Evolutionary conservation across 1,140 invertebrate species (phyloP), one percentile per base, ranked within the genome.

Genomic region (Orius laevigatus): DNA sequence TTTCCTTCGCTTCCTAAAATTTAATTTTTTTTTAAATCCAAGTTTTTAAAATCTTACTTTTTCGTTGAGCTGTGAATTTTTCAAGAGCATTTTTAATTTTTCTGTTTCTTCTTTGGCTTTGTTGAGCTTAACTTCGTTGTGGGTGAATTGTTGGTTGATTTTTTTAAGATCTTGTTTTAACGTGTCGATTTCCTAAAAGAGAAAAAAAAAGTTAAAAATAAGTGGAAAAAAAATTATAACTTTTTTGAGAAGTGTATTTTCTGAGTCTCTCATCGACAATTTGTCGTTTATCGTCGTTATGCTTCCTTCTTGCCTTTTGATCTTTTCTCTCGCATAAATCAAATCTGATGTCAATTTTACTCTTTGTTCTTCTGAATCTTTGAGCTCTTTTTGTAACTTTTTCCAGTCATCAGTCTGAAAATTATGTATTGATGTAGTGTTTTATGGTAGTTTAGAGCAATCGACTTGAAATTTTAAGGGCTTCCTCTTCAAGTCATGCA

Each of bases 131-230:
- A 36, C 15, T 39, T 52, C 51, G 31, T 45, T 42, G 5, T 31
- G 32, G 16, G 46, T 10, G 31, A 41, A 12, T 19, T n/a, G 20
- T 15, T 35, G 19, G 10, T 34, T 48, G 12, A 43, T 33, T 48
- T 25, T 48, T 45, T 52, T 52, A 8, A 43, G 16, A 19, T 52
- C 51, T n/a, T 48, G 51, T 19, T 52, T 52, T 32, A 52, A 41
- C 15, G 35, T 32, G 5, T 52, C 51, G 3, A 51, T 33, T 16
- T 51, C 49, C 49, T 51, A 18, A 20, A 34, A 50, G 15, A 43
- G n/a, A 12, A 40, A 8, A 11, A 40, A 14, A 5, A 40, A 25
- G 8, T 25, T 25, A 25, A 25, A 25, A 25, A 4, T 4, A 25
- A 25, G 3, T 25, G 25, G 25, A 38, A 38, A 38, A 12, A 16